Base-by-base conservation (phyloP, 1,140 invertebrate species). In the Bombus fervidus region DNA sequence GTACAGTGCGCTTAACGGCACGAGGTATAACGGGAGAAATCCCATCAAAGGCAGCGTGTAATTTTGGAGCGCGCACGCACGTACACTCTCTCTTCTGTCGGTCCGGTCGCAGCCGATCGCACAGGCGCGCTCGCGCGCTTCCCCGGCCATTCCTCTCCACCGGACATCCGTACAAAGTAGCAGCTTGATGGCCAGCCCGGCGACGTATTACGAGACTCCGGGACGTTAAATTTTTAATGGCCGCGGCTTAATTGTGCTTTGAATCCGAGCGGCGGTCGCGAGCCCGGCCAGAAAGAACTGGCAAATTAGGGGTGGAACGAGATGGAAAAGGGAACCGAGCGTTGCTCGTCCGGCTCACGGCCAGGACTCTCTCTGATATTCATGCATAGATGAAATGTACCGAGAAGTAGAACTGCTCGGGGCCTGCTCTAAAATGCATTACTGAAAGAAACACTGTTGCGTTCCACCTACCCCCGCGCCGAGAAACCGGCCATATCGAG, bases 201-300 rank as follows among this genome's bases (percentile, higher is more conserved):
- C 77, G 77, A 83, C 88, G 79, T 91, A 90, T 89, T 87, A 88
- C 86, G 91, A 88, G 87, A 90, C 78, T 72, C 37, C 34, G 85
- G 39, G 34, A 53, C 78, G 73, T 81, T 91, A 91, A 91, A 93
- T 93, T 91, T 93, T 92, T 93, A 93, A 92, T 90, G 87, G 88
- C 39, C 77, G 73, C 62, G 81, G 91, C 90, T 92, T 92, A 92
- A 93, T 92, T 92, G 91, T 91, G 90, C 91, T 92, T 87, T 91
- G 90, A 92, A 91, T 92, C 86, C 91, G 83, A 66, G 89, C 89
- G 79, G 80, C 43, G 68, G 41, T 81, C 86, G 77, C 53, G 71
- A 69, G 43, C 73, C 37, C 37, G 47, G 71, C 69, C 66, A 81
- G 83, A 84, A 81, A 86, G 74, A 91, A 86, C 79, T 64, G 72